phyloP scores from a whole-genome alignment of 2,797 vertebrate genomes.

The Megaceryle alcyon region DNA sequence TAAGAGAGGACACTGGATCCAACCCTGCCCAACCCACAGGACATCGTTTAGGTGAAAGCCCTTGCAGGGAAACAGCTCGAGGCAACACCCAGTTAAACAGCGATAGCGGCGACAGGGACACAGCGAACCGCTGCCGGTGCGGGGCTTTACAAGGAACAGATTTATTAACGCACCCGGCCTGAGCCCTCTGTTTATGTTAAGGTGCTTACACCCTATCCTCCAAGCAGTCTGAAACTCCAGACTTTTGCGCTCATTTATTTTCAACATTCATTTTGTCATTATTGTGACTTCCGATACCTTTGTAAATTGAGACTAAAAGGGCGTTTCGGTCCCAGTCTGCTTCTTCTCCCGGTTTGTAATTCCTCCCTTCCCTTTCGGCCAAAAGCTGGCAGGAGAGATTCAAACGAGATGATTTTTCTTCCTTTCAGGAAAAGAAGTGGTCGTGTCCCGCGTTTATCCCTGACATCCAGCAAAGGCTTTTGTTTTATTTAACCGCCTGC shows the following conservation, averaged over 20 bases:
- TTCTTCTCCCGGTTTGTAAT: background rate
- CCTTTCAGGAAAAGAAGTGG: background rate
- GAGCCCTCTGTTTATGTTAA: background rate
- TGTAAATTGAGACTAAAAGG: background rate
- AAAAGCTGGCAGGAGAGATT: background rate
- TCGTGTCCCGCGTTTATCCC: background rate
- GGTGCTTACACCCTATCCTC: background rate
- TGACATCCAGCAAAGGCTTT: background rate
- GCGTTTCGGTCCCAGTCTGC: background rate
- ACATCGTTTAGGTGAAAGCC: accelerated
- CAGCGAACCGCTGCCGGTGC: accelerated
- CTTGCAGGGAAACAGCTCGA: background rate
- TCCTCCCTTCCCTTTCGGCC: background rate
- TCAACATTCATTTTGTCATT: background rate
- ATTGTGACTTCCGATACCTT: background rate
- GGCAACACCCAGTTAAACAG: background rate
- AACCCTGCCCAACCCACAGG: background rate
- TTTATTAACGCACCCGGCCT: background rate
- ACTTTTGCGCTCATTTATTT: background rate
- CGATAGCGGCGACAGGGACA: accelerated
- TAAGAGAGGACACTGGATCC: background rate
- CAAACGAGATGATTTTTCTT: background rate
- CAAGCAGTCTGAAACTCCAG: accelerated
- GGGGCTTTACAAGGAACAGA: accelerated
- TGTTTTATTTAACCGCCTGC: background rate